These are phyloP conservation scores for Poeciliopsis paucimaculata DNA, from an alignment of 2,797 vertebrate genomes.

Conservation along the genomic window DNA sequence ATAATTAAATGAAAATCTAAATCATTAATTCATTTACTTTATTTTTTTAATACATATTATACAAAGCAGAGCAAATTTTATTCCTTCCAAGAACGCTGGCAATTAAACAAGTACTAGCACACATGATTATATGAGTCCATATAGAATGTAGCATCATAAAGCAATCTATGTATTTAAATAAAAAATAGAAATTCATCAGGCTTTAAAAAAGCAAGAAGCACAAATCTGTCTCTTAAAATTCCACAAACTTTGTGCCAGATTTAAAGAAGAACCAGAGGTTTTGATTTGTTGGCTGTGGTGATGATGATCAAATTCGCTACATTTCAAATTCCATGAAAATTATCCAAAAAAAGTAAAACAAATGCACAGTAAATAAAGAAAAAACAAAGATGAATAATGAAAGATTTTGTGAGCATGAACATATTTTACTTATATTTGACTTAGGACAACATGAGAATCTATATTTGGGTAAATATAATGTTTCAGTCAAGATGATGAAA, in stretches of 20 bases:
- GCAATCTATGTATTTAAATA: background rate
- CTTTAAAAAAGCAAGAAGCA: background rate
- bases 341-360: background rate
- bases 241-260: background rate
- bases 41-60: background rate
- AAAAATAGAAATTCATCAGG: background rate
- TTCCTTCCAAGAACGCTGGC: background rate
- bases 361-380: background rate
- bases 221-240: background rate
- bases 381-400: background rate
- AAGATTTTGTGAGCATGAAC: background rate
- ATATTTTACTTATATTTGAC: background rate
- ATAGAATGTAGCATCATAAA: background rate
- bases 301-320: background rate
- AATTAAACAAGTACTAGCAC: background rate
- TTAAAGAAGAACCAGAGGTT: background rate
- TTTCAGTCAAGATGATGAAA: background rate
- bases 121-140: background rate
- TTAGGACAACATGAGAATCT: background rate
- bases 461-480: background rate
- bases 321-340: background rate
- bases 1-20: background rate
- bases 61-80: background rate
- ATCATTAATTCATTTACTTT: background rate
- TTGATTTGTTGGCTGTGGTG: background rate